Conservation (phyloP, 1,140 invertebrate species). For the Drosophila asahinai region DNA sequence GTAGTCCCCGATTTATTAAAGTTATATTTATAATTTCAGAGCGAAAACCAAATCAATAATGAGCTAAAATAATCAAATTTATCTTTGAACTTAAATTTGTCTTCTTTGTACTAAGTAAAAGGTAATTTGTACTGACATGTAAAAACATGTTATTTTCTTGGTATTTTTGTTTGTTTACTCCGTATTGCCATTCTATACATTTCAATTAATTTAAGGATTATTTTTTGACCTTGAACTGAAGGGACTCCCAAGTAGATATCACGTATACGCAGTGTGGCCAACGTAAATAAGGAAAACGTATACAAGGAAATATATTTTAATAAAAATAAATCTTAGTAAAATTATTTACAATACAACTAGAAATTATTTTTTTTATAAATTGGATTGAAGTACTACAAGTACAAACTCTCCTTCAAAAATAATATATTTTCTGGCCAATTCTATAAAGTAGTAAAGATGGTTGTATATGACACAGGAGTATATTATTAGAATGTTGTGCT, state of each 20-base stretch:
- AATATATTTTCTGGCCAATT: neutral
- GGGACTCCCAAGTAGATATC: neutral
- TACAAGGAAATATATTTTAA: no score
- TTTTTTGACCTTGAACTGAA: no score
- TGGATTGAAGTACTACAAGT: neutral
- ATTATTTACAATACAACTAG: no score
- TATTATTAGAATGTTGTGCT: neutral
- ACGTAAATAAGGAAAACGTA: neutral
- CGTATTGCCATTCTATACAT: neutral
- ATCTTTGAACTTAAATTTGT: no score
- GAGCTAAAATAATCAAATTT: no score
- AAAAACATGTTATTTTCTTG: no score
- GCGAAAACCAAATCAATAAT: neutral
- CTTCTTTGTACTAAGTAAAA: no score
- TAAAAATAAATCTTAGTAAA: no score
- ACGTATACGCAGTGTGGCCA: conserved; percentile 8
- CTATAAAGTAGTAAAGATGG: neutral
- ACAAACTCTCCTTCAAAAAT: neutral
- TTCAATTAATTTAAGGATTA: no score
- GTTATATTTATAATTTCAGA: neutral
- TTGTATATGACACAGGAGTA: neutral
- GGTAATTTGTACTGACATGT: no score
- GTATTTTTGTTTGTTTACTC: no score
- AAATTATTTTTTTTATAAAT: neutral
- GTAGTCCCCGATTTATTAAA: neutral